Evolutionary conservation across 2,888 invertebrate genomes (phyloP).

Genomic region (Leptura quadrifasciata): DNA sequence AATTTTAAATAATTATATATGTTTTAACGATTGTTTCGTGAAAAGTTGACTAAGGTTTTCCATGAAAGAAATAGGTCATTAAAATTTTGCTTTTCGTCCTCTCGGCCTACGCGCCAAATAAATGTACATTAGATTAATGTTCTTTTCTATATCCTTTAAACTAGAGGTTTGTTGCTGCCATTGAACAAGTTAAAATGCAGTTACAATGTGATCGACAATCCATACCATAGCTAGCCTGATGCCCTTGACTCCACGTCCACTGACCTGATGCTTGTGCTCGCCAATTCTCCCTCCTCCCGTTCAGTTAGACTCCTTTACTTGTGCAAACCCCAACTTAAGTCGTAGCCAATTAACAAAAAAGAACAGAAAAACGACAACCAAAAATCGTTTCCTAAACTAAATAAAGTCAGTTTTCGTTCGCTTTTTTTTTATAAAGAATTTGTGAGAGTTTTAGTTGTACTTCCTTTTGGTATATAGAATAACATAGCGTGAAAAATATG

Average conservation of each 20-base stretch:
- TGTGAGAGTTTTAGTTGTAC: constrained; percentile 18
- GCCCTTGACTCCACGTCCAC: constrained; percentile 73
- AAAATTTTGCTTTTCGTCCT: neutral
- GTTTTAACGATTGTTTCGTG: too few species aligned
- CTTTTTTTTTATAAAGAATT: constrained; percentile 5
- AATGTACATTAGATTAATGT: constrained; percentile 42
- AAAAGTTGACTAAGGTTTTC: too few species aligned
- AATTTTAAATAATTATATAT: too few species aligned
- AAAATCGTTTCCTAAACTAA: constrained; percentile 36
- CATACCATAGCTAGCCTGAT: constrained; percentile 67
- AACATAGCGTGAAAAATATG: constrained; percentile 43
- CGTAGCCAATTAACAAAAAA: constrained; percentile 40
- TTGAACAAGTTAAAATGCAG: constrained; percentile 61
- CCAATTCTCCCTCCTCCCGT: constrained; percentile 62
- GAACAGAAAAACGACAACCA: constrained; percentile 27
- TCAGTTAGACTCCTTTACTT: constrained; percentile 56
- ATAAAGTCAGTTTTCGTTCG: constrained; percentile 23
- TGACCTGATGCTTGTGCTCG: constrained; percentile 70
- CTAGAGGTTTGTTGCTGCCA: constrained; percentile 51
- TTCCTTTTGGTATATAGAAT: constrained; percentile 20
- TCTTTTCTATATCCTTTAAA: constrained; percentile 45
- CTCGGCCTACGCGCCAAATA: neutral
- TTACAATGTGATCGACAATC: constrained; percentile 68
- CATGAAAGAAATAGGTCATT: neutral
- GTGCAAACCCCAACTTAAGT: constrained; percentile 54